Evolutionary conservation across 2,888 invertebrate genomes (phyloP).

Genomic region (Dolomedes plantarius): DNA sequence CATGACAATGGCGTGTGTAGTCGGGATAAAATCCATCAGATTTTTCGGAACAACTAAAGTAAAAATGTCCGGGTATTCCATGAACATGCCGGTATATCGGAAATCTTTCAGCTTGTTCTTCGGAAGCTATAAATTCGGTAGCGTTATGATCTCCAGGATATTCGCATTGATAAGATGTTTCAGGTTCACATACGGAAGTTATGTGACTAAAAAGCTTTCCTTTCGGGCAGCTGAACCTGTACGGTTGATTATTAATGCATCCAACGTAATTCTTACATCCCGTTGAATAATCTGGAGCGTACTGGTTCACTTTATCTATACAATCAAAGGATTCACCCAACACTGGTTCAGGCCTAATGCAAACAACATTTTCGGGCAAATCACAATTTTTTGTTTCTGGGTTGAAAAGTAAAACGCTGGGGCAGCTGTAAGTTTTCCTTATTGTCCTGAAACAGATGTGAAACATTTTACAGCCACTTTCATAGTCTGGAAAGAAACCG

Average conservation of each 20-base stretch:
- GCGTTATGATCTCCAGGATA: constrained; percentile 22
- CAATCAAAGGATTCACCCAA: constrained; percentile 42
- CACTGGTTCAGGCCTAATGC: constrained; percentile 44
- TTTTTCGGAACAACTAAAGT: constrained; percentile 67
- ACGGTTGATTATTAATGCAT: constrained; percentile 58
- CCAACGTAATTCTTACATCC: constrained; percentile 67
- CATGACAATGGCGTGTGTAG: constrained; percentile 72
- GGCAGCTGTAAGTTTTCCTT: constrained; percentile 72
- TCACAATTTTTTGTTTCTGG: constrained; percentile 72
- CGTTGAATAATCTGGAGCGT: constrained; percentile 54
- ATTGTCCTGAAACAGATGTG: constrained; percentile 71
- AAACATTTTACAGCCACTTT: constrained; percentile 71
- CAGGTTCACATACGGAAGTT: constrained; percentile 52
- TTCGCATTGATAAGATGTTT: constrained; percentile 37
- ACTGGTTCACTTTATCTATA: constrained; percentile 35
- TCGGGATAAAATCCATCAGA: constrained; percentile 73
- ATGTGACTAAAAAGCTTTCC: constrained; percentile 61
- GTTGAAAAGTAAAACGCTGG: constrained; percentile 72
- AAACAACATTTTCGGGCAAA: constrained; percentile 71
- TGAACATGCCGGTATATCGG: constrained; percentile 56
- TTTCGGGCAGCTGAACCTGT: constrained; percentile 62
- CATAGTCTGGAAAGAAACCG: constrained; percentile 73
- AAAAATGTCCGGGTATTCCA: constrained; percentile 60
- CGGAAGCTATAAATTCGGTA: neutral
- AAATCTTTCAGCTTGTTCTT: neutral